Evolutionary conservation across 2,797 vertebrate species (phyloP).

Genomic region (Setipinna tenuifilis): DNA sequence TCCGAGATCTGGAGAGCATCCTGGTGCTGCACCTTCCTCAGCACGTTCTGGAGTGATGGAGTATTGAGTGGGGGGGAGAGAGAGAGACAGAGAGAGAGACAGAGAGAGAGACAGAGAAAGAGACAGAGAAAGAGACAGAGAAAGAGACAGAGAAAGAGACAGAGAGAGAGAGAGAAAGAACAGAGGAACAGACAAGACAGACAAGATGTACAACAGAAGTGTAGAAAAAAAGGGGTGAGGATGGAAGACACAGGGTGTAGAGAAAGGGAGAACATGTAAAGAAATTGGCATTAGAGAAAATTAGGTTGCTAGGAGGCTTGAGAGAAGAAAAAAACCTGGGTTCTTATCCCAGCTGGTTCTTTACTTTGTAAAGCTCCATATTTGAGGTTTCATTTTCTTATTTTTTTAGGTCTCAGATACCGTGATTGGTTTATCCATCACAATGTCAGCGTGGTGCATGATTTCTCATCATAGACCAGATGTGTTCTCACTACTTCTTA

Average conservation of each 20-base stretch:
- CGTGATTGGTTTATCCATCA: constrained; percentile 46
- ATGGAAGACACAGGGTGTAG: neutral
- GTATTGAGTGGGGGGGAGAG: neutral
- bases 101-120: neutral
- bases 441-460: constrained; percentile 58
- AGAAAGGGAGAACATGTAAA: neutral
- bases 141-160: neutral
- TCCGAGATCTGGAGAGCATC: constrained; percentile 97
- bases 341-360: too few relatives aligned
- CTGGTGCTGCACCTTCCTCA: constrained; percentile 95
- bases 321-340: too few relatives aligned
- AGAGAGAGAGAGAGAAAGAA: neutral
- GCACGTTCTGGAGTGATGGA: constrained; percentile 80
- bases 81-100: constrained; percentile 19
- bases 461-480: constrained; percentile 56
- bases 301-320: too few relatives aligned
- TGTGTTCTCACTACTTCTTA: neutral
- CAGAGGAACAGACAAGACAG: neutral
- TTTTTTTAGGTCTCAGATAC: constrained; percentile 49
- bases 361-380: too few relatives aligned
- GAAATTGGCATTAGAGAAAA: neutral
- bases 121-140: neutral
- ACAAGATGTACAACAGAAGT: neutral
- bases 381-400: too few relatives aligned
- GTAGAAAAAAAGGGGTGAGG: too few relatives aligned